Conservation (phyloP, 2,888 invertebrate species). For the Hydropsyche betteni region DNA sequence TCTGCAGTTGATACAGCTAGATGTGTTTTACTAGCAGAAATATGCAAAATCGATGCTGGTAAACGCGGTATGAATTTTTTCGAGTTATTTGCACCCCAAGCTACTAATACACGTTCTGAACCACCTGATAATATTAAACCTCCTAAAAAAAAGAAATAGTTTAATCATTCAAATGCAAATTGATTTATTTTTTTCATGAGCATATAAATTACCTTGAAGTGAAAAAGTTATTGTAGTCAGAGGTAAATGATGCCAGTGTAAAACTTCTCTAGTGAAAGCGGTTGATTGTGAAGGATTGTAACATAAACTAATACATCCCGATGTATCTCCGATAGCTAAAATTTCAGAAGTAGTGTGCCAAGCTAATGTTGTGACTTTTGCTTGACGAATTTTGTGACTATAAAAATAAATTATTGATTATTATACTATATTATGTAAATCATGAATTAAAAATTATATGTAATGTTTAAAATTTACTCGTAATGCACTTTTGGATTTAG, state of each 20-base stretch:
- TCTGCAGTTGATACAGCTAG: conserved; percentile 61
- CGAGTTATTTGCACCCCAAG: conserved; percentile 61
- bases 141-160: conserved; percentile 54
- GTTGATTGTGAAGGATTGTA: conserved; percentile 58
- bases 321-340: conserved; percentile 60
- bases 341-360: conserved; percentile 59
- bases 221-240: conserved; percentile 59
- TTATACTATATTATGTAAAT: conserved; percentile 22
- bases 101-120: conserved; percentile 63
- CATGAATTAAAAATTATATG: conserved; percentile 1
- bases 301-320: conserved; percentile 59
- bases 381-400: conserved; percentile 58
- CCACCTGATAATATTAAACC: conserved; percentile 62
- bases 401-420: conserved; percentile 44
- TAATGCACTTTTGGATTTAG: conserved; percentile 52
- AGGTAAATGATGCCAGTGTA: conserved; percentile 65
- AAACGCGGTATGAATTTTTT: conserved; percentile 61
- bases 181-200: not conserved
- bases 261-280: conserved; percentile 57
- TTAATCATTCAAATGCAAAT: not conserved
- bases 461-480: conserved; percentile 29
- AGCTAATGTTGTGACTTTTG: conserved; percentile 59
- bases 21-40: conserved; percentile 58
- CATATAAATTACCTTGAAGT: conserved; percentile 57
- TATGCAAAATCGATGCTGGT: conserved; percentile 60